phyloP scores from a whole-genome alignment of 2,113 vertebrate species.

The Siniperca chuatsi region DNA sequence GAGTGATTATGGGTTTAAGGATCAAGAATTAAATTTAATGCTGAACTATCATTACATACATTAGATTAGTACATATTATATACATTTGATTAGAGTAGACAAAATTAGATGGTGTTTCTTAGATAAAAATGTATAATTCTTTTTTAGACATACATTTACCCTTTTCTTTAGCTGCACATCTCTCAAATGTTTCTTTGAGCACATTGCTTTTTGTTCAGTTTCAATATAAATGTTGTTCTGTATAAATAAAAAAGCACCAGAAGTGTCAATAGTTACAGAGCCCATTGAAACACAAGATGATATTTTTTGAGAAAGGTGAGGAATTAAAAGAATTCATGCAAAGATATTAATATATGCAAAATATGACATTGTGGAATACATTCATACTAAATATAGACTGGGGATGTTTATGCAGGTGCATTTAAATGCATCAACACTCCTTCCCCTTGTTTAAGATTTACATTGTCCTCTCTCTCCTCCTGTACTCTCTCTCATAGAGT shows the following conservation, averaged over 20 bases:
- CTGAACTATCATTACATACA: neutral
- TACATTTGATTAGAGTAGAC: too few relatives aligned
- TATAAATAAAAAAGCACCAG: neutral
- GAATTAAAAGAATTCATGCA: neutral
- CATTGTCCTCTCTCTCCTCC: neutral
- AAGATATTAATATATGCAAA: neutral
- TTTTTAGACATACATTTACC: neutral
- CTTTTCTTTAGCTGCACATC: neutral
- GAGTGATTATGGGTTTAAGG: too few relatives aligned
- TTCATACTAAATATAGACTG: neutral
- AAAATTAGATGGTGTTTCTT: neutral
- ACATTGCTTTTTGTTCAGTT: neutral
- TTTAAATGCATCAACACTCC: neutral
- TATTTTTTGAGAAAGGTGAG: neutral
- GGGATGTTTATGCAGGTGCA: slow-evolving; percentile 3
- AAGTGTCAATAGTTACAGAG: neutral
- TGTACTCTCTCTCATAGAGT: slow-evolving; percentile 20
- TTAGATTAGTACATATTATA: neutral
- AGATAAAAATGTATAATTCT: neutral
- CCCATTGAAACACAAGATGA: neutral
- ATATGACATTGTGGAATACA: neutral
- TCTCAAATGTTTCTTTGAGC: neutral
- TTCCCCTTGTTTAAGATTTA: neutral
- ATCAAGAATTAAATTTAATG: neutral
- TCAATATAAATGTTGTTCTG: neutral